A percentile compares a stretch with the other conserved stretches of the same genome.
Evolutionary conservation across 1,140 invertebrate genomes (phyloP).

Genomic region (Spodoptera frugiperda): DNA sequence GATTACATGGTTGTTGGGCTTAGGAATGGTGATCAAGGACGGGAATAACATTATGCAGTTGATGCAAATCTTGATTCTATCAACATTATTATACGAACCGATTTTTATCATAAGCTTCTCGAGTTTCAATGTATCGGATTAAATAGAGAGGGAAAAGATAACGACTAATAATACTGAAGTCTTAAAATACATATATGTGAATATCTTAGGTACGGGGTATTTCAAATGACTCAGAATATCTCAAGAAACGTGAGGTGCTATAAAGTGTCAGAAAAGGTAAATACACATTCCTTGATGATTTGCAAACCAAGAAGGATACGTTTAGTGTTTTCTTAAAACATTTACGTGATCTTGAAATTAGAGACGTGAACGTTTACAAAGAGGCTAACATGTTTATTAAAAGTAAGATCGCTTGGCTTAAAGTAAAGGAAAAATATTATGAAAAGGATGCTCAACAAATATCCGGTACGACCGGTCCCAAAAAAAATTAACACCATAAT

Average conservation of each 20-base stretch:
- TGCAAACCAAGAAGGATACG: background rate
- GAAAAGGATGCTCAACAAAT: slow-evolving; percentile 11
- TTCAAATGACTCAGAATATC: background rate
- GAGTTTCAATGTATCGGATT: background rate
- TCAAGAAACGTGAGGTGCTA: background rate
- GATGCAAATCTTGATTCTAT: slow-evolving; percentile 1
- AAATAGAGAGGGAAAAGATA: background rate
- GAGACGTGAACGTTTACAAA: slow-evolving; percentile 12
- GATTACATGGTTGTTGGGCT: slow-evolving; percentile 54
- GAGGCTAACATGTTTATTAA: background rate
- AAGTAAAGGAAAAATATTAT: background rate
- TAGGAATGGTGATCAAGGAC: slow-evolving; percentile 28
- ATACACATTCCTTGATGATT: slow-evolving; percentile 15
- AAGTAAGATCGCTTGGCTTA: background rate
- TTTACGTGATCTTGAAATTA: slow-evolving; percentile 19
- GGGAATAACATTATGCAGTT: slow-evolving; percentile 12
- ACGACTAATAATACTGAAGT: background rate
- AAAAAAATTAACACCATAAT: slow-evolving; percentile 1
- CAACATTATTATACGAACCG: background rate
- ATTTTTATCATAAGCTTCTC: background rate
- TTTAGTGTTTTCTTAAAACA: slow-evolving; percentile 17
- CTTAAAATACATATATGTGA: background rate
- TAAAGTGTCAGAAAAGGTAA: background rate
- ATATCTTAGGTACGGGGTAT: background rate
- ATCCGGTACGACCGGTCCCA: slow-evolving; percentile 10